phyloP scores from a whole-genome alignment of 2,113 vertebrate genomes.

The Holacanthus passer region DNA sequence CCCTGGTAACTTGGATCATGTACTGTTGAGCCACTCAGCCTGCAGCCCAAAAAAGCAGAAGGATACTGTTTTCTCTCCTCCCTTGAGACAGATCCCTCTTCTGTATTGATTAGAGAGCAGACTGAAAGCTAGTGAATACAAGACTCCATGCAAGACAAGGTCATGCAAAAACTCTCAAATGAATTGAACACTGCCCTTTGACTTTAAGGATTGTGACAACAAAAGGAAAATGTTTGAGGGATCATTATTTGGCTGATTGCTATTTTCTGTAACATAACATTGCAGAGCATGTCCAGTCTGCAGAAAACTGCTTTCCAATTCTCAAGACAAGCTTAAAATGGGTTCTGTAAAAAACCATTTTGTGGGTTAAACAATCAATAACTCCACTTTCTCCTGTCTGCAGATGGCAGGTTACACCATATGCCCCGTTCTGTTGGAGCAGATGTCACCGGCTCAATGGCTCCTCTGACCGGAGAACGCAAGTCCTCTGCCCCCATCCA shows the following conservation, averaged over 20 bases:
- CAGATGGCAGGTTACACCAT: slow-evolving; percentile 92
- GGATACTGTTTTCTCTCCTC: slow-evolving; percentile 58
- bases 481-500: slow-evolving; percentile 91
- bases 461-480: slow-evolving; percentile 89
- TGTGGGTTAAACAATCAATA: slow-evolving; percentile 34
- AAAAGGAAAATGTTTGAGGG: slow-evolving; percentile 24
- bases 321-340: background rate
- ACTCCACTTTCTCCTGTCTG: slow-evolving; percentile 37
- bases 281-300: background rate
- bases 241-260: slow-evolving; percentile 9
- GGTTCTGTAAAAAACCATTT: background rate
- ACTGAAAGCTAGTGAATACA: slow-evolving; percentile 68
- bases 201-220: slow-evolving; percentile 43
- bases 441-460: slow-evolving; percentile 86
- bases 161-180: slow-evolving; percentile 55
- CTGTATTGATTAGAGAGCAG: slow-evolving; percentile 71
- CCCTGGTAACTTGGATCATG: slow-evolving; percentile 53
- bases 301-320: slow-evolving; percentile 6
- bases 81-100: slow-evolving; percentile 59
- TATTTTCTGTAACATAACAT: background rate
- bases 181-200: slow-evolving; percentile 44
- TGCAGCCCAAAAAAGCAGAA: slow-evolving; percentile 47
- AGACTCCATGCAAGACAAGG: slow-evolving; percentile 52
- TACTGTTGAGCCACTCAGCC: slow-evolving; percentile 42
- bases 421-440: slow-evolving; percentile 90